phyloP scores from a whole-genome alignment of 2,113 vertebrate species.

The Isichthys henryi region DNA sequence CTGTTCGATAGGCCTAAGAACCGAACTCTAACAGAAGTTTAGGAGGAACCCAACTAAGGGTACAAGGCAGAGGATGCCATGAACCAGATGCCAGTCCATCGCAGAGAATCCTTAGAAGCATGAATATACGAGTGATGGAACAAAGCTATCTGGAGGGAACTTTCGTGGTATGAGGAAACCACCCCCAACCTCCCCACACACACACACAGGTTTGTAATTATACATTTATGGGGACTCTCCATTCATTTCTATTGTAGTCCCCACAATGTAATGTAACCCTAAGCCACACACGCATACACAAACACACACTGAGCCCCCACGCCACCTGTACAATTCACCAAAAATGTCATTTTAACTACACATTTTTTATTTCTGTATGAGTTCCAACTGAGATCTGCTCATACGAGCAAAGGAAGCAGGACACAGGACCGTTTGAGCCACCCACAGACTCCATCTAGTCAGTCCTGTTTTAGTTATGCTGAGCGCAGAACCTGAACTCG shows the following conservation, averaged over 20 bases:
- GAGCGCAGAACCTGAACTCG: conserved; percentile 32
- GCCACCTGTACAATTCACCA: neutral
- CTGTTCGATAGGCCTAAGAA: conserved; percentile 55
- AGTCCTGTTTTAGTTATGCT: conserved; percentile 32
- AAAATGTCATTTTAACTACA: neutral
- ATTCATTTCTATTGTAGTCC: too few species aligned
- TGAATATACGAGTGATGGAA: too few species aligned
- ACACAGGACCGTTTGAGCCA: neutral
- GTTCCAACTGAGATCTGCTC: neutral
- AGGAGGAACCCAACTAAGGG: neutral
- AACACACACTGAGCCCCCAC: neutral
- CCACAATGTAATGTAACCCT: too few species aligned
- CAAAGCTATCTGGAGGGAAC: neutral
- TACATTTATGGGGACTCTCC: too few species aligned
- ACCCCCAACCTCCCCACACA: too few species aligned
- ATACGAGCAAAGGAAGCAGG: neutral
- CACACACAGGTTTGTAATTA: neutral
- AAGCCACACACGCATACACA: neutral
- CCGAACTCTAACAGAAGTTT: conserved; percentile 52
- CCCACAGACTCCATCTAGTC: neutral
- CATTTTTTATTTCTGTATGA: neutral
- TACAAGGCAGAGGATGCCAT: neutral
- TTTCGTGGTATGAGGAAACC: neutral
- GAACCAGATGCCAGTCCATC: neutral
- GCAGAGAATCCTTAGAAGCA: neutral